These are phyloP conservation scores for Caenorhabditis sp. DNA, from an alignment of 2,888 invertebrate genomes.

Conservation along the genomic window DNA sequence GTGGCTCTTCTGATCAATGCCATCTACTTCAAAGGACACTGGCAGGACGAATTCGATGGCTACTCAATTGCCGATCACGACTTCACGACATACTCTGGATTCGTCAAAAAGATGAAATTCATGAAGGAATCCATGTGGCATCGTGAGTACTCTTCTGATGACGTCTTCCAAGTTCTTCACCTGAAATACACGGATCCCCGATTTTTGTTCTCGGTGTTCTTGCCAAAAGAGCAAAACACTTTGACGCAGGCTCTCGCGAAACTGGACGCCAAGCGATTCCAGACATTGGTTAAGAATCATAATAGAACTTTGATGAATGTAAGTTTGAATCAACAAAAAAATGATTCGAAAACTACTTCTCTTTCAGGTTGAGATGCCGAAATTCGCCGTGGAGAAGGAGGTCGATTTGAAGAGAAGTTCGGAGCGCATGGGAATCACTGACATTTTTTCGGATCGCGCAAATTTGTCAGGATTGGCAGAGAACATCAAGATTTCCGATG, in stretches of 20 bases:
- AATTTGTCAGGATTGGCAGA: slow-evolving; percentile 59
- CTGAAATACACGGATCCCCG: slow-evolving; percentile 66
- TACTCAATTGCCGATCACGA: slow-evolving; percentile 9
- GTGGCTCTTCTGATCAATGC: slow-evolving; percentile 65
- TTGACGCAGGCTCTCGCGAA: slow-evolving; percentile 54
- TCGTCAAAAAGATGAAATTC: slow-evolving; percentile 34
- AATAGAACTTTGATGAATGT: slow-evolving; percentile 39
- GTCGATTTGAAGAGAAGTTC: slow-evolving; percentile 30
- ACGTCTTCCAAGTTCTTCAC: slow-evolving; percentile 62
- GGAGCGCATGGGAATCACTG: slow-evolving; percentile 44
- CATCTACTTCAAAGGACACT: slow-evolving; percentile 65
- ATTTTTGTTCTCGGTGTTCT: slow-evolving; percentile 70
- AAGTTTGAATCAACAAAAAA: background rate
- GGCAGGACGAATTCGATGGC: slow-evolving; percentile 52
- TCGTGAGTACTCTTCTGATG: slow-evolving; percentile 47
- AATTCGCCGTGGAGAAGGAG: slow-evolving; percentile 61
- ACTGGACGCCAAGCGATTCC: slow-evolving; percentile 36
- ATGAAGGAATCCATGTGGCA: slow-evolving; percentile 37
- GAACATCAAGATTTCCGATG: slow-evolving; percentile 75
- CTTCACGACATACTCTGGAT: slow-evolving; percentile 37
- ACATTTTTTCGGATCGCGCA: slow-evolving; percentile 54
- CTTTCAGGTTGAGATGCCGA: slow-evolving; percentile 62
- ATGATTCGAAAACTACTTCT: background rate
- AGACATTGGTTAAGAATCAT: slow-evolving; percentile 3
- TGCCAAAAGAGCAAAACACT: slow-evolving; percentile 75